Base-by-base conservation (phyloP, 2,797 vertebrate genomes). In the Siniperca undulata region DNA sequence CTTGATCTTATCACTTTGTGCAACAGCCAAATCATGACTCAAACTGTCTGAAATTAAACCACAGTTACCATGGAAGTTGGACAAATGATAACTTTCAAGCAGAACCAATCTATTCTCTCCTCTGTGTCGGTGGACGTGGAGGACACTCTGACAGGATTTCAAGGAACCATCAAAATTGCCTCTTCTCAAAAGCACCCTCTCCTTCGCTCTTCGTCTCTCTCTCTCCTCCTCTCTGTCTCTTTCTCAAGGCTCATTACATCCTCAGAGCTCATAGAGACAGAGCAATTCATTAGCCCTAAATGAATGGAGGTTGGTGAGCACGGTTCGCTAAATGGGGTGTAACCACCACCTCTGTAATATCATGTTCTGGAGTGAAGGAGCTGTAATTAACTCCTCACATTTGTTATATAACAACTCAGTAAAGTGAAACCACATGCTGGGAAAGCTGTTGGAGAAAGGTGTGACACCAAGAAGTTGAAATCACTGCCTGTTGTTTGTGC, bases 271-370 rank as follows among this genome's bases (percentile, higher is more conserved):
- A 24, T 52, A 24, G 70, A 88, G 80, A 86, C 77, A 65, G 74
- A 86, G 74, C 70, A 80, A 91, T 88, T 82, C 84, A 93, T 93
- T 92, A 90, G 83, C 69, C 74, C 60, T 53, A 84, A 90, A 88
- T 83, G 86, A 91, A 83, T 55, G 34, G 72, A 78, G 83, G 86
- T 82, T 88, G 80, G 70, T 59, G 86, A 89, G 82, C 79, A 58
- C 13, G 42, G 68, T 56, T 71, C 5, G 62, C 80, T 82, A 89
- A 94, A 92, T 88, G 82, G 86, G 87, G 78, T 84, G 75, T 80
- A 87, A 91, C 90, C 85, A 59, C 85, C 72, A 70, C 79, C 68
- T 86, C 81, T 85, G 73, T 86, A 78, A 89, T 88, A 85, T 88
- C 80, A 78, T 77, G 85, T 88, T 80, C 84, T 77, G 78, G 74